Evolutionary conservation across 2,888 invertebrate genomes (phyloP).

Genomic region (Halocaridina rubra): DNA sequence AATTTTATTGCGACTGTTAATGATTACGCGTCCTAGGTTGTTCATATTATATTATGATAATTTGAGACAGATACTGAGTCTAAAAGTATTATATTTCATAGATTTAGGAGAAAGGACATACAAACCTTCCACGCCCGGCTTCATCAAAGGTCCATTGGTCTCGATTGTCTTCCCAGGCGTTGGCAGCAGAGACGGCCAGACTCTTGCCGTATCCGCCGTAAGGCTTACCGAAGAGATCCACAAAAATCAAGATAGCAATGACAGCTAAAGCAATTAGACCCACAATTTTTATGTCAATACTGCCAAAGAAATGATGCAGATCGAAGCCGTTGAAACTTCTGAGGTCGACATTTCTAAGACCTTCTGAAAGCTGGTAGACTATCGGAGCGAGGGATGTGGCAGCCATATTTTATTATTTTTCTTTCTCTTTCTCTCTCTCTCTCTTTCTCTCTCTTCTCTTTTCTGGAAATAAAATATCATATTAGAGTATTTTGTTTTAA

Average conservation of each 20-base stretch:
- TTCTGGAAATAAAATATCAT: too few relatives aligned
- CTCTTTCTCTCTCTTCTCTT: too few relatives aligned
- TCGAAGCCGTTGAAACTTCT: neutral
- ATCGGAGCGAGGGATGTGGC: neutral
- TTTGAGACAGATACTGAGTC: too few relatives aligned
- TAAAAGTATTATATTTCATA: too few relatives aligned
- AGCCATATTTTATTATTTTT: too few relatives aligned
- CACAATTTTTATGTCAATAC: neutral
- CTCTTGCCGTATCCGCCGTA: neutral
- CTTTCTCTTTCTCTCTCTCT: too few relatives aligned
- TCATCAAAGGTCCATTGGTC: neutral
- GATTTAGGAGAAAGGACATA: too few relatives aligned
- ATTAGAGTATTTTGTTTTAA: too few relatives aligned
- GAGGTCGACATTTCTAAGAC: neutral
- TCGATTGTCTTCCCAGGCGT: neutral
- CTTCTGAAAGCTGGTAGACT: neutral
- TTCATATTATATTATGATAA: too few relatives aligned
- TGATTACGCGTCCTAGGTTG: too few relatives aligned
- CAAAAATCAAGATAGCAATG: neutral
- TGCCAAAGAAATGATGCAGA: neutral
- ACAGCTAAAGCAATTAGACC: neutral
- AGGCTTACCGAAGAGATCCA: neutral
- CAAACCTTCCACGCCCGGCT: neutral
- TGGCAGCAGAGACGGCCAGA: neutral
- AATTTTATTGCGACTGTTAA: too few relatives aligned